Conservation (phyloP, 2,888 invertebrate species). For the Dinocampus coccinellae region DNA sequence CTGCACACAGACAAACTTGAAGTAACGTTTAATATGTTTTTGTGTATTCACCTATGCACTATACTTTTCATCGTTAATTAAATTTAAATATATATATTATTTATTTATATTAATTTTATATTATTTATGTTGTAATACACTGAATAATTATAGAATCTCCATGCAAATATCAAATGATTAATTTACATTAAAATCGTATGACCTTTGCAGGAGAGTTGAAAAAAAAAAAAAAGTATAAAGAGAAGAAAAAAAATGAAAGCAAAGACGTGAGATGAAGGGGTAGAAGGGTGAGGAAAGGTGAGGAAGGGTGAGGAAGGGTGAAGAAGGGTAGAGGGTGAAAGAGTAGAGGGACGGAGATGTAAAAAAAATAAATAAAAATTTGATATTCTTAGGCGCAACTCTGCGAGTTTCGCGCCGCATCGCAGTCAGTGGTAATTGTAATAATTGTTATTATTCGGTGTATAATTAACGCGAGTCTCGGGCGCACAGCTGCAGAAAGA, state of each 20-base stretch:
- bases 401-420: conserved; percentile 44
- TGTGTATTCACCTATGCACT: background rate
- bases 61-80: background rate
- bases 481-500: conserved; percentile 36
- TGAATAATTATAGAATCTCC: background rate
- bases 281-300: no score
- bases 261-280: background rate
- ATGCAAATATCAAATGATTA: conserved; percentile 9
- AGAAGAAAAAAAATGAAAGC: background rate
- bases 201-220: background rate
- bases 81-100: background rate
- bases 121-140: background rate
- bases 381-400: conserved; percentile 46
- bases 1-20: no score
- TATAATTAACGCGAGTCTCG: conserved; percentile 63
- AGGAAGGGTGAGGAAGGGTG: no score
- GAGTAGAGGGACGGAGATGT: background rate
- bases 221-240: background rate
- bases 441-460: conserved; percentile 66
- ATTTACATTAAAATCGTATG: conserved; percentile 8
- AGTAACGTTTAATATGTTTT: no score
- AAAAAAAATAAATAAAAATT: conserved; percentile 40
- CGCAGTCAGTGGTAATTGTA: conserved; percentile 60
- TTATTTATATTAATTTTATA: background rate
- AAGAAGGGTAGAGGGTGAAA: background rate